These are phyloP conservation scores for Cephus spinipes DNA, from an alignment of 2,888 invertebrate genomes.

Conservation along the genomic window DNA sequence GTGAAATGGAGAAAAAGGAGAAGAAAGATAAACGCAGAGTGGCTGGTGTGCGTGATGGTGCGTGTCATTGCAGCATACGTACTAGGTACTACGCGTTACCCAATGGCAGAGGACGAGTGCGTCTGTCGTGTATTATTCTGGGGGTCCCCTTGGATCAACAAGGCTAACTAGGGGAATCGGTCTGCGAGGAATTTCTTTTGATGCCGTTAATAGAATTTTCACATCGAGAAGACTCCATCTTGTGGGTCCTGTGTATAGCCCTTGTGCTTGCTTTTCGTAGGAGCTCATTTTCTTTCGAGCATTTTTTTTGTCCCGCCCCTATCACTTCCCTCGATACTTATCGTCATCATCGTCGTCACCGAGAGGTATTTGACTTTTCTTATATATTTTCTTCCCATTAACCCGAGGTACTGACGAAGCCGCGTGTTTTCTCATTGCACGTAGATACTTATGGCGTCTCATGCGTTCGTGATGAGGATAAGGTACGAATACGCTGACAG, in stretches of 20 bases:
- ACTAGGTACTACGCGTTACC: constrained; percentile 17
- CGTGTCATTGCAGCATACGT: constrained; percentile 45
- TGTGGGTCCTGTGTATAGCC: not conserved
- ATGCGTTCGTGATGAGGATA: not conserved
- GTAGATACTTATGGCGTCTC: not conserved
- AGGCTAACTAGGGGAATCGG: constrained; percentile 42
- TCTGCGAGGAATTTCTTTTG: constrained; percentile 44
- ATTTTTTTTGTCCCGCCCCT: not conserved
- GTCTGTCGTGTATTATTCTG: constrained; percentile 39
- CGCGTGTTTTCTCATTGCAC: not conserved
- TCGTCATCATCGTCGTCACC: not conserved
- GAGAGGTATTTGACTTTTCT: not conserved
- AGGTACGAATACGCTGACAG: not conserved
- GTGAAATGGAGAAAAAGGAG: constrained; percentile 17
- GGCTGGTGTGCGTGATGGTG: constrained; percentile 39
- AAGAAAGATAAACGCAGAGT: constrained; percentile 24
- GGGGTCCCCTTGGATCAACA: constrained; percentile 39
- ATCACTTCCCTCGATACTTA: not conserved
- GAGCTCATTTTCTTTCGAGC: not conserved
- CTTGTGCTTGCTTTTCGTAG: not conserved
- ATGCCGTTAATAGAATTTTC: constrained; percentile 45
- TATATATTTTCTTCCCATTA: not conserved
- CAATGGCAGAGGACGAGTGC: constrained; percentile 13
- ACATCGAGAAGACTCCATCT: constrained; percentile 24
- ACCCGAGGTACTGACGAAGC: not conserved